Evolutionary conservation across 1,140 invertebrate species (phyloP).

Genomic region (Drosophila aff.): DNA sequence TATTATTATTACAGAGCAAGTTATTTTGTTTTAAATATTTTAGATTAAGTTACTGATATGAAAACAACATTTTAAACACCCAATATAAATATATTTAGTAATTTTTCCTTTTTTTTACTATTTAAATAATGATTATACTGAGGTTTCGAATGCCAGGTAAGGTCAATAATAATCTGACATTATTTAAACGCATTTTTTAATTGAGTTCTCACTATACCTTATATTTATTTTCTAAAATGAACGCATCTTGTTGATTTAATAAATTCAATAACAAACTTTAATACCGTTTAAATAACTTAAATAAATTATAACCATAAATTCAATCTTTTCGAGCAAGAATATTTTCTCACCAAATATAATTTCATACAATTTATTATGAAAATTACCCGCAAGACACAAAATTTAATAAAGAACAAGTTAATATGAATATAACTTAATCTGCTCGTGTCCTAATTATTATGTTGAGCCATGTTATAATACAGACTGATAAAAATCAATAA

Average conservation of each 20-base stretch:
- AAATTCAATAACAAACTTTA: neutral
- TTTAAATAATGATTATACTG: neutral
- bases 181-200: neutral
- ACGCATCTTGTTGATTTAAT: neutral
- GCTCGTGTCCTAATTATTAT: constrained; percentile 7
- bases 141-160: neutral
- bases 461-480: neutral
- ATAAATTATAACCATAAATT: too few relatives aligned
- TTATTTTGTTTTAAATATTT: neutral
- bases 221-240: neutral
- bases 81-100: neutral
- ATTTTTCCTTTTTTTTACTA: neutral
- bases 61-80: neutral
- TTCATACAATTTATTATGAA: neutral
- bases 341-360: too few relatives aligned
- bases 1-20: too few relatives aligned
- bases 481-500: constrained; percentile 35
- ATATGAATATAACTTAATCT: neutral
- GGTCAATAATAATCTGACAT: neutral
- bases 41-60: accelerated
- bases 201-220: neutral
- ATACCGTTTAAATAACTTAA: neutral
- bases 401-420: neutral
- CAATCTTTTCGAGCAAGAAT: too few relatives aligned
- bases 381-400: neutral